Base-by-base conservation (phyloP, 2,888 invertebrate genomes). In the Ernsta delagoae region DNA sequence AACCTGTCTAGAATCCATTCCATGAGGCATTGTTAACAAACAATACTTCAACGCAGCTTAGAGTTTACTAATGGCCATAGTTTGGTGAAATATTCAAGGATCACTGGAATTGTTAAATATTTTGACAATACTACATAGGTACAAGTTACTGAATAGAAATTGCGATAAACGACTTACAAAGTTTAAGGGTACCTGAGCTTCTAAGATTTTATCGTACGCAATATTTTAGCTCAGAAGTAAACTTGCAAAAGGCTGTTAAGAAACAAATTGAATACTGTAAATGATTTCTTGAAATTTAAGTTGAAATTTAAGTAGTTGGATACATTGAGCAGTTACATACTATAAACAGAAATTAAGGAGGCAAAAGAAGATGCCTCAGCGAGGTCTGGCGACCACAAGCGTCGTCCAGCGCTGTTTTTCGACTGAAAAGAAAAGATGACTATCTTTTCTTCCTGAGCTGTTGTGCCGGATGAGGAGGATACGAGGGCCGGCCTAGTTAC, bases 51-150 rank as follows among this genome's bases (percentile, higher is more conserved):
- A 16, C 16, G 7, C 3, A 50, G 50, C 16, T 50, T 16, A 3
- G 50, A 50, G 50, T 50, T 50, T 50, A 50, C 50, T 8, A 50
- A 50, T 50, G 50, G 50, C 50, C 50, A 50, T 50, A 50, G 50
- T 50, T 50, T 50, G 7, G 50, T 50, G 50, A 50, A 50, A 16
- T 16, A 16, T 50, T 50, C 50, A 50, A 50, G 50, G 16, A 50
- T 50, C 8, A 50, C 50, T 50, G 12, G 16, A 16, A 50, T 50
- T 50, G 16, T 50, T 50, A 50, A 50, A 50, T 50, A 50, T 50
- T 50, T 50, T 16, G 16, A 48, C 48, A 48, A 48, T 50, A 50
- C 50, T 16, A 16, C 16, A 50, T 16, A 12, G 5, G n/a, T n/a
- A n/a, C n/a, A n/a, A n/a, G n/a, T n/a, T 16, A 50, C 50, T 16